Conservation (phyloP, 2,888 invertebrate species). For the Protophormia terraenovae region DNA sequence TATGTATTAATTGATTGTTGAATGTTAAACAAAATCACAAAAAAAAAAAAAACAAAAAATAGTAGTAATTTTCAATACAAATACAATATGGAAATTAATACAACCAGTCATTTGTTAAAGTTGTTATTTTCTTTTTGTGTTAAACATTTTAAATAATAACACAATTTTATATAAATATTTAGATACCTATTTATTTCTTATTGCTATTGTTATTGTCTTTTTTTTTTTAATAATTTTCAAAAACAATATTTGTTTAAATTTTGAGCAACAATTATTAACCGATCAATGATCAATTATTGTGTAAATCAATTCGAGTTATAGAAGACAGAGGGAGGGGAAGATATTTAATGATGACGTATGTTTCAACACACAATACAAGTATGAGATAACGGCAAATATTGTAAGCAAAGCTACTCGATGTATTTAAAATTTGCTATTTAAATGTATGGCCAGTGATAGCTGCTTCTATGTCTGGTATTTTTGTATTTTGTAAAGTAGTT, state of each 20-base stretch:
- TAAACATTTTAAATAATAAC: neutral
- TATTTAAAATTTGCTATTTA: too few relatives aligned
- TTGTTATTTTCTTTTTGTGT: neutral
- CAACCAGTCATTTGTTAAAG: neutral
- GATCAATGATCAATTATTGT: conserved; percentile 22
- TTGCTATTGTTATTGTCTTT: too few relatives aligned
- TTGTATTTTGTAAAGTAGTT: too few relatives aligned
- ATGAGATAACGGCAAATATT: too few relatives aligned
- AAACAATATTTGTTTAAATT: neutral
- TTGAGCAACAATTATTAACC: conserved; percentile 4
- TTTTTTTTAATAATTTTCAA: neutral
- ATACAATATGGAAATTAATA: conserved; percentile 9
- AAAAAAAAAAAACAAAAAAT: too few relatives aligned
- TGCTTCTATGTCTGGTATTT: too few relatives aligned
- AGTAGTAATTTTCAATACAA: too few relatives aligned
- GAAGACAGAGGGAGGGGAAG: neutral
- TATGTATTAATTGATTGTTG: too few relatives aligned
- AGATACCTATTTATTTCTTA: neutral
- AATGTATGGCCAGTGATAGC: too few relatives aligned
- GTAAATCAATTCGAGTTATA: neutral
- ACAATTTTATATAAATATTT: neutral
- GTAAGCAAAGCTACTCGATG: too few relatives aligned
- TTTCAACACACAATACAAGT: too few relatives aligned
- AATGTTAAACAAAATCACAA: too few relatives aligned
- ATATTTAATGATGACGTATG: conserved; percentile 34